phyloP scores from a whole-genome alignment of 1,140 invertebrate genomes.

The Drosophila nannoptera region DNA sequence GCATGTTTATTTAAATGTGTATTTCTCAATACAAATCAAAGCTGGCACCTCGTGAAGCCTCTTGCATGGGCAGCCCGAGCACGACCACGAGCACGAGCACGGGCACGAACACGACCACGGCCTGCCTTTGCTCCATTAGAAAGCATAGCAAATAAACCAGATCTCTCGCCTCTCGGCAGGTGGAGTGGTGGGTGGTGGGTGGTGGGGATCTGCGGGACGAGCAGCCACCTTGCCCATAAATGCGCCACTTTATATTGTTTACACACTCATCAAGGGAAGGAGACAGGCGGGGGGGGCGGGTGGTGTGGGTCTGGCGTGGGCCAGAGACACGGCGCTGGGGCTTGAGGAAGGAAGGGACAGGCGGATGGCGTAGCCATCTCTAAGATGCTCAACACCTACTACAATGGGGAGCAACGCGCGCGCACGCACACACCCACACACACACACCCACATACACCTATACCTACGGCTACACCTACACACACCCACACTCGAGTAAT shows the following conservation, averaged over 20 bases:
- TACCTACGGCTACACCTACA: too few species aligned
- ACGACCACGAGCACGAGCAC: constrained; percentile 57
- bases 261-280: constrained; percentile 35
- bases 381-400: constrained; percentile 17
- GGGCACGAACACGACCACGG: constrained; percentile 47
- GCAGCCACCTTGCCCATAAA: constrained; percentile 71
- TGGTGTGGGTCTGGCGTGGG: constrained; percentile 6
- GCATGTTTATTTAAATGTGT: constrained; percentile 41
- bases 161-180: constrained; percentile 22
- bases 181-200: not conserved
- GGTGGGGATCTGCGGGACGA: not conserved
- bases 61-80: constrained; percentile 55
- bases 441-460: not conserved
- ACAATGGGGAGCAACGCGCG: constrained; percentile 9
- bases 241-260: constrained; percentile 75
- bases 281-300: not conserved
- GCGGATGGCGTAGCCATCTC: not conserved
- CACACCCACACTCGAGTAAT: constrained; percentile 14
- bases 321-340: constrained; percentile 20
- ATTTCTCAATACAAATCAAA: constrained; percentile 64
- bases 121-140: constrained; percentile 69
- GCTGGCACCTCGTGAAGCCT: constrained; percentile 49
- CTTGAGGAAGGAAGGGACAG: not conserved
- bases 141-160: constrained; percentile 53
- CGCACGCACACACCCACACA: constrained; percentile 12